Percentiles rank a stretch among this genome's conserved stretches.
Conservation (phyloP, 2,888 invertebrate species). For the Lepidochrysops patricia region DNA sequence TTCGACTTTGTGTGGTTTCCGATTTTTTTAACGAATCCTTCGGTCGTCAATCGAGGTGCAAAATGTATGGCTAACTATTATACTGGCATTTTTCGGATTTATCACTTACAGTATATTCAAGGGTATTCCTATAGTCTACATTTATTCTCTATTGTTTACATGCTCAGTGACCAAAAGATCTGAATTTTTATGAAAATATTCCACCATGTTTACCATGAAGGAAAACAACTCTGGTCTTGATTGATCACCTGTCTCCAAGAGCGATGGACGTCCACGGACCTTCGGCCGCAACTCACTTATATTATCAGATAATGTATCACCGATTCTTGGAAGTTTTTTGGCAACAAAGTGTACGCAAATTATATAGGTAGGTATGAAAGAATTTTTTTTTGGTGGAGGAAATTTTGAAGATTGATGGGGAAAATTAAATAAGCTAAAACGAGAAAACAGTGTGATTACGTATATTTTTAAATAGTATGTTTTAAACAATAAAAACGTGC, state of each 20-base stretch:
- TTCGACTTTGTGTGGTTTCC: not conserved
- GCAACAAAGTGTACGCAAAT: not conserved
- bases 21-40: not conserved
- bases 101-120: too few species aligned
- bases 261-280: constrained; percentile 36
- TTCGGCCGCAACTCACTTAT: constrained; percentile 31
- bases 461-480: too few species aligned
- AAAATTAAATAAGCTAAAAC: too few species aligned
- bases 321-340: not conserved
- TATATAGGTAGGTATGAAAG: not conserved
- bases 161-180: too few species aligned
- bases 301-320: constrained; percentile 27
- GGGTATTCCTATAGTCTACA: too few species aligned
- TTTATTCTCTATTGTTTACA: too few species aligned
- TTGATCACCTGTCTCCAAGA: constrained; percentile 39
- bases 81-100: too few species aligned
- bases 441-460: too few species aligned
- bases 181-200: not conserved
- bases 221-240: constrained; percentile 27
- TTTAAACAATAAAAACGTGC: too few species aligned
- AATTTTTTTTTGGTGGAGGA: too few species aligned
- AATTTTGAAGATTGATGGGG: too few species aligned
- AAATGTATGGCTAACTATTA: too few species aligned
- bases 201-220: not conserved
- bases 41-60: not conserved